Conservation (phyloP, 2,797 vertebrate species). For the Eulemur albifrons region DNA sequence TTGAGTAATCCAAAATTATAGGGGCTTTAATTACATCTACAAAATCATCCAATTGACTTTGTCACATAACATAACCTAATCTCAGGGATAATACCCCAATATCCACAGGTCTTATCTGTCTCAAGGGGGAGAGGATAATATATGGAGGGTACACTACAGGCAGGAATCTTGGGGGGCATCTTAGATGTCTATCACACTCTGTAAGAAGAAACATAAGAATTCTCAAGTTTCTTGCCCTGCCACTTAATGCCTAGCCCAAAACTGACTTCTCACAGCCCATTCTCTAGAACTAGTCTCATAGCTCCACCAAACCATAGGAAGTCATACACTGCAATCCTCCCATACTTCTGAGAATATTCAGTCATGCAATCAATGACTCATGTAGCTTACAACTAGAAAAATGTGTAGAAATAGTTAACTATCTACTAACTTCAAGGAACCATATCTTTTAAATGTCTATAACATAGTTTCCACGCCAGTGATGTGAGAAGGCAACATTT, state of each 20-base stretch:
- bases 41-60: background rate
- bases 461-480: background rate
- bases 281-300: background rate
- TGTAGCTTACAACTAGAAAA: background rate
- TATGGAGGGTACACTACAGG: background rate
- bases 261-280: background rate
- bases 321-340: background rate
- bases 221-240: background rate
- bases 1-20: background rate
- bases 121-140: background rate
- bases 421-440: background rate
- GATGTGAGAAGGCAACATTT: background rate
- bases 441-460: background rate
- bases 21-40: background rate
- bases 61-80: background rate
- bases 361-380: background rate
- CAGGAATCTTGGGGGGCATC: background rate
- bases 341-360: background rate
- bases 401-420: background rate
- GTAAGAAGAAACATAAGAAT: background rate
- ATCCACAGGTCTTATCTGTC: background rate
- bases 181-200: background rate
- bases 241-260: background rate
- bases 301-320: background rate
- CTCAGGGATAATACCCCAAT: background rate